Conservation (phyloP, 1,140 invertebrate species). For the Leptinotarsa texana region DNA sequence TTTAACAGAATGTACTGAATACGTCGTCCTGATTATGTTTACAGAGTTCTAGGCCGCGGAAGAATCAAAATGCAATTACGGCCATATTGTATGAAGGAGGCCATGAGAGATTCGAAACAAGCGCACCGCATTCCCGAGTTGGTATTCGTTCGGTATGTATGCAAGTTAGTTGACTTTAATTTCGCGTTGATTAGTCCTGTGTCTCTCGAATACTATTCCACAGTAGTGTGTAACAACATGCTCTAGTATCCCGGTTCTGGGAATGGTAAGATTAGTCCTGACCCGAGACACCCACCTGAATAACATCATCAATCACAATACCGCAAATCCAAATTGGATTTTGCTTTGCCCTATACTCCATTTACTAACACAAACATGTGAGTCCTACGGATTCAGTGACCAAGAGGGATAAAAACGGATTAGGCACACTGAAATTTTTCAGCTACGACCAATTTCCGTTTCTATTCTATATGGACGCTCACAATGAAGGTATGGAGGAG, state of each 20-base stretch:
- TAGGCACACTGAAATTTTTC: not conserved
- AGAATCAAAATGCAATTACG: conserved; percentile 11
- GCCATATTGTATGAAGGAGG: not conserved
- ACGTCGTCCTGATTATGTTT: no score
- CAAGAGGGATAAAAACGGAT: not conserved
- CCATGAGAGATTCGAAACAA: conserved; percentile 11
- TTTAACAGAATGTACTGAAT: no score
- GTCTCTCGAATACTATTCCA: conserved; percentile 4
- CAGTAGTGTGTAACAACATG: conserved; percentile 14
- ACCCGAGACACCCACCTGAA: conserved; percentile 42
- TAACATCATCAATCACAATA: conserved; percentile 48
- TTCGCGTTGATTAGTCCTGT: conserved; percentile 14
- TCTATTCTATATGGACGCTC: not conserved
- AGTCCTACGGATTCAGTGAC: conserved; percentile 5
- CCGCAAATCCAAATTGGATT: conserved; percentile 46
- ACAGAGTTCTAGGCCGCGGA: not conserved
- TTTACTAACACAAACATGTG: conserved; percentile 11
- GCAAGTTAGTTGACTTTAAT: conserved; percentile 8
- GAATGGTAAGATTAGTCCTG: conserved; percentile 36
- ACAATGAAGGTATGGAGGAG: not conserved
- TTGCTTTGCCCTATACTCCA: conserved; percentile 33
- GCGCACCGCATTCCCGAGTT: not conserved
- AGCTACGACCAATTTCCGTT: not conserved
- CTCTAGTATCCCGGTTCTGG: not conserved
- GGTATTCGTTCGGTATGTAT: conserved; percentile 6